Evolutionary conservation across 2,113 vertebrate species (phyloP).

Genomic region (Emydocephalus ijimae): DNA sequence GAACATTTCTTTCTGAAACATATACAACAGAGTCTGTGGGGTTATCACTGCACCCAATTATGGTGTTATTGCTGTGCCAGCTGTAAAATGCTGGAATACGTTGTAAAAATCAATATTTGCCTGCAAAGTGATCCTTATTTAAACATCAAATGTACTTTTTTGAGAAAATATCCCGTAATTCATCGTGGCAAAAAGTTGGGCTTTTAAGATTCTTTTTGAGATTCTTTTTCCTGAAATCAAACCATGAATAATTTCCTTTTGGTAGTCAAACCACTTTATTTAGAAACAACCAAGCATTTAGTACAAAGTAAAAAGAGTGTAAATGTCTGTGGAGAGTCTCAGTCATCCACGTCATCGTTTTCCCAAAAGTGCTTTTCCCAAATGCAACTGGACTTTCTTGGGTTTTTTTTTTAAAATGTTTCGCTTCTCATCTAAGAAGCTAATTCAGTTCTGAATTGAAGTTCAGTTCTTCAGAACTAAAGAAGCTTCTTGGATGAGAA

Average conservation of each 20-base stretch:
- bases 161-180: neutral
- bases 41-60: neutral
- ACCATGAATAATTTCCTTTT: neutral
- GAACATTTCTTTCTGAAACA: slow-evolving; percentile 25
- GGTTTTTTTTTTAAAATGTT: neutral
- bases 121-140: slow-evolving; percentile 3
- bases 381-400: neutral
- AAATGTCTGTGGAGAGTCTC: neutral
- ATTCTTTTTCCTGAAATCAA: neutral
- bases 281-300: neutral
- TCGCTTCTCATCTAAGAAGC: neutral
- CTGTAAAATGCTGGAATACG: neutral
- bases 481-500: too few relatives aligned
- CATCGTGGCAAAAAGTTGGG: neutral
- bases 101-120: slow-evolving; percentile 17
- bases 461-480: too few relatives aligned
- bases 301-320: too few relatives aligned
- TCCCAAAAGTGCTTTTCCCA: neutral
- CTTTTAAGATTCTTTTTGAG: neutral
- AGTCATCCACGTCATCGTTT: neutral
- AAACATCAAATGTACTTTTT: neutral
- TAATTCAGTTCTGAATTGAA: too few relatives aligned
- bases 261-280: neutral
- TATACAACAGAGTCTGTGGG: neutral
- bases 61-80: neutral